Evolutionary conservation across 2,888 invertebrate species (phyloP), one percentile per base, ranked within the genome.

Genomic region (Eupithecia subumbrata): DNA sequence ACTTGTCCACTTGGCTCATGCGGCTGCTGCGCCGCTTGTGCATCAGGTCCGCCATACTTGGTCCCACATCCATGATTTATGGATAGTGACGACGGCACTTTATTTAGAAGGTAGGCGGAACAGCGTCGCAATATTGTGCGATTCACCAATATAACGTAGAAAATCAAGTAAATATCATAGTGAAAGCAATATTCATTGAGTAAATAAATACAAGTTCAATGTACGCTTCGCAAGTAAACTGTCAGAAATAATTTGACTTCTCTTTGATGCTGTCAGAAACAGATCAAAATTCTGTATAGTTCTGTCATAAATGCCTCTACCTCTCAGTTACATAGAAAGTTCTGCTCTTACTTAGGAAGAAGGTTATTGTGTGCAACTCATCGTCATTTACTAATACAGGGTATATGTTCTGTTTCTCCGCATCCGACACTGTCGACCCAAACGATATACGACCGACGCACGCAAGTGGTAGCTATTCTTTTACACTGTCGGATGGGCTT

Each of bases 11-110:
- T 9, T 37, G 34, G 22, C 66, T 22, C 40, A n/a, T 1, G 37
- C 66, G 66, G 11, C 66, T 67, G 40, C 66, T 67, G 11, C 40
- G 40, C 9, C 66, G 66, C n/a, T 40, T n/a, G 1, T 67, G 66
- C 66, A 67, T 67, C 66, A 67, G 66, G n/a, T 67, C n/a, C 5
- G 66, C 66, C 66, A 67, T 67, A n/a, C 12, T 67, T n/a, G 40
- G 11, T 5, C 40, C 40, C 37, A n/a, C 22, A 0, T 67, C 9
- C 60, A 60, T 60, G 5, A 14, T 60, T 60, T 0, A 60, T 14
- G 12, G 5, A 25, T 12, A 60, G 30, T 2, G 60, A 60, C 66
- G 12, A 11, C 22, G 9, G 8, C 40, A 40, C 12, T 56, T 25
- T 14, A 25, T 60, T 25, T 12, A 60, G 11, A 60, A 25, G 12